These are phyloP conservation scores for Callimorpha dominula DNA, from an alignment of 2,888 invertebrate species.

Conservation along the genomic window DNA sequence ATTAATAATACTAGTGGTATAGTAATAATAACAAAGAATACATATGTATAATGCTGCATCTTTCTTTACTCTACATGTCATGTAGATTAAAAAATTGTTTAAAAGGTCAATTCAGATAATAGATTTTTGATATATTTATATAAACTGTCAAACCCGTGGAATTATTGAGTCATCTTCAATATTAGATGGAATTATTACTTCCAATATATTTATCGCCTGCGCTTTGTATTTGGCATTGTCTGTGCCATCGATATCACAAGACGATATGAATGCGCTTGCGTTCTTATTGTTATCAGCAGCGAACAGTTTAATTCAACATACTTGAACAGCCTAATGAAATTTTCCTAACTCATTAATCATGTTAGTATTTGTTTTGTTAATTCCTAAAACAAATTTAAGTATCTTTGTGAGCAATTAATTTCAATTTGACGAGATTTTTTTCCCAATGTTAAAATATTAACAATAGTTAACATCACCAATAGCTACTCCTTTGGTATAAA, in stretches of 20 bases:
- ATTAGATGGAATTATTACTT: not conserved
- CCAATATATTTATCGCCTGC: not conserved
- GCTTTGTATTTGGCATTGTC: not conserved
- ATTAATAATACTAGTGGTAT: not conserved
- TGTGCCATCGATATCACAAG: not conserved
- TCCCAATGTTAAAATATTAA: conserved; percentile 2
- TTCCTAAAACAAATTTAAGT: conserved; percentile 66
- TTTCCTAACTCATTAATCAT: not conserved
- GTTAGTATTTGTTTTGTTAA: conserved; percentile 23
- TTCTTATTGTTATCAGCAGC: no score
- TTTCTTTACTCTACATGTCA: conserved; percentile 1
- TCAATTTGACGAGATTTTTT: conserved; percentile 47
- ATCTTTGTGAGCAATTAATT: conserved; percentile 71
- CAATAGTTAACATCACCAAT: conserved; percentile 12
- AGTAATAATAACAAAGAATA: conserved; percentile 10
- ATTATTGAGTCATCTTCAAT: not conserved
- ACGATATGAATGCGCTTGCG: no score
- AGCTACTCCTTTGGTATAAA: conserved; percentile 3
- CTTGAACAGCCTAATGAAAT: no score
- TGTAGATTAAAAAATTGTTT: not conserved
- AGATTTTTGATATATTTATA: not conserved
- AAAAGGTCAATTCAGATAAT: not conserved
- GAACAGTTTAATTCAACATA: no score
- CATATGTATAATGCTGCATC: conserved; percentile 3
- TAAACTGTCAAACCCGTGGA: not conserved